phyloP scores from a whole-genome alignment of 2,797 vertebrate genomes.

The Sebastes vulpes region DNA sequence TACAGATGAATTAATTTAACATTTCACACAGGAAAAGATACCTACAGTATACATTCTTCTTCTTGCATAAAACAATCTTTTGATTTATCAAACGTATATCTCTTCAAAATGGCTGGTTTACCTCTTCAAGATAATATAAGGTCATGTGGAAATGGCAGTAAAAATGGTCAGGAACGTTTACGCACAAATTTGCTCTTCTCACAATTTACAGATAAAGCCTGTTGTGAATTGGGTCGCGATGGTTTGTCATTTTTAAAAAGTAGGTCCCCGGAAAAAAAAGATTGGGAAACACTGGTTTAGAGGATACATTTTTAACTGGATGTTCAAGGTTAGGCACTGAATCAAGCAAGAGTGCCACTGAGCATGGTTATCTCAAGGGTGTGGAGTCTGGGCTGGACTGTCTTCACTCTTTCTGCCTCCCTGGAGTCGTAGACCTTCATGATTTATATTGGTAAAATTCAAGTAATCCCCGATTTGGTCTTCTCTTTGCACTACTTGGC shows the following conservation, averaged over 20 bases:
- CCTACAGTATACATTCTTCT: too few species aligned
- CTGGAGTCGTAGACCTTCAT: not conserved
- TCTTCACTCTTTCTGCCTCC: not conserved
- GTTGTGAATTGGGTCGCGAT: not conserved
- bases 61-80: too few species aligned
- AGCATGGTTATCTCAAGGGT: not conserved
- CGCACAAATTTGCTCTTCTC: not conserved
- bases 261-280: not conserved
- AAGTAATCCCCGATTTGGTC: not conserved
- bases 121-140: too few species aligned
- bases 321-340: not conserved
- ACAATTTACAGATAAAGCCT: not conserved
- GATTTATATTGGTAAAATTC: constrained; percentile 14
- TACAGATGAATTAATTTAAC: too few species aligned
- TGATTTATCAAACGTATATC: too few species aligned
- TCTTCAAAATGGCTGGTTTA: too few species aligned
- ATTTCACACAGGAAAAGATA: too few species aligned
- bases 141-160: not conserved
- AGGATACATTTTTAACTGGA: not conserved
- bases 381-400: not conserved
- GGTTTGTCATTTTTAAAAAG: not conserved
- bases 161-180: not conserved
- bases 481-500: not conserved
- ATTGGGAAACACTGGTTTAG: not conserved
- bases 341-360: not conserved